Evolutionary conservation across 2,888 invertebrate genomes (phyloP).

Genomic region (Tethea ocularis): DNA sequence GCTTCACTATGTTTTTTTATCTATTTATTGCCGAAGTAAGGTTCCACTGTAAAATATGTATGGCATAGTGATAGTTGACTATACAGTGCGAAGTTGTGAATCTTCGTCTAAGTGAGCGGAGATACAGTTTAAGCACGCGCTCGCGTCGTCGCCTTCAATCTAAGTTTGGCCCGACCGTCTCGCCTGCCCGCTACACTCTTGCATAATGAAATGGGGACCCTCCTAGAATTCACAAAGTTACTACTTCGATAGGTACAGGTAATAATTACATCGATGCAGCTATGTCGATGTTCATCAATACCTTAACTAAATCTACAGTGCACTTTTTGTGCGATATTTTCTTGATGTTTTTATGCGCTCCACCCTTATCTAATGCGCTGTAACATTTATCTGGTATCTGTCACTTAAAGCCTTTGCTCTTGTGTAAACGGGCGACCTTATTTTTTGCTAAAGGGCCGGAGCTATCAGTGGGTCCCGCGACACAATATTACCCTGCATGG

Average conservation of each 20-base stretch:
- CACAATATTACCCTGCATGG: constrained; percentile 76
- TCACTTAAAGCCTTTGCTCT: constrained; percentile 80
- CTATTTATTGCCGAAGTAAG: not conserved
- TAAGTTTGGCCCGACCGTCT: constrained; percentile 71
- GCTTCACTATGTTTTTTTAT: not conserved
- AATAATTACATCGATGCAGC: constrained; percentile 68
- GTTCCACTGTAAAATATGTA: constrained; percentile 21
- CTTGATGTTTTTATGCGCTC: constrained; percentile 60
- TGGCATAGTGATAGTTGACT: constrained; percentile 33
- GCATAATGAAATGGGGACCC: constrained; percentile 77
- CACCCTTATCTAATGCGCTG: constrained; percentile 72
- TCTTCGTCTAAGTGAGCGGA: constrained; percentile 69
- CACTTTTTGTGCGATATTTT: constrained; percentile 53
- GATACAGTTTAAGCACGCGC: constrained; percentile 79
- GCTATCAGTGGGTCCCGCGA: constrained; percentile 75
- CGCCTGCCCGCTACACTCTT: constrained; percentile 71
- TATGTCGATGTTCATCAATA: constrained; percentile 42
- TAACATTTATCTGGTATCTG: constrained; percentile 82
- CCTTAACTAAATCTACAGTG: constrained; percentile 39
- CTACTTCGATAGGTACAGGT: constrained; percentile 58
- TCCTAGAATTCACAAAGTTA: constrained; percentile 65
- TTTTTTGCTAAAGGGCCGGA: constrained; percentile 76
- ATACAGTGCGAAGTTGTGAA: constrained; percentile 63
- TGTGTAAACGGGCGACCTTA: constrained; percentile 80
- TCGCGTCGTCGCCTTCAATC: constrained; percentile 78